Base-by-base conservation (phyloP, 2,113 vertebrate species). In the Lasiurus borealis region DNA sequence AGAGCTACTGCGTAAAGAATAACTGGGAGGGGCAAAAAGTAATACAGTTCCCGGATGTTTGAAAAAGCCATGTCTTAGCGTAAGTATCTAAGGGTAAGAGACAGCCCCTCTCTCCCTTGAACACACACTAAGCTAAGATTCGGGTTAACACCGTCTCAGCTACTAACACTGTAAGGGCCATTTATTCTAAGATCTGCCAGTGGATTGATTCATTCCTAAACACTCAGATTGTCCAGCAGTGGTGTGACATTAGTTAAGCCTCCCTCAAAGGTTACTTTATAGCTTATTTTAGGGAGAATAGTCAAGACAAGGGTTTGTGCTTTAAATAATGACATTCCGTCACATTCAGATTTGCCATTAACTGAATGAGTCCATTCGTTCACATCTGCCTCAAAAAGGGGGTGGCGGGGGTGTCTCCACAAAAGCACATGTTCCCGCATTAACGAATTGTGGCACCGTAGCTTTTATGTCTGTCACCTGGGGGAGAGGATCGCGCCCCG, bases 371-470 rank as follows among this genome's bases (percentile, higher is more conserved):
- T 96, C 95, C 82, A 94, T 94, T 88, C 90, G 88, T 85, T 97
- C 96, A 96, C 93, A 97, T 97, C 94, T 97, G 97, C 73, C 97
- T 94, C 44, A 71, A 85, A 36, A 31, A 36, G 62, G 11, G 31
- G 25, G 18, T 11, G 34, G 29, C 5, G 46, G 46, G 46, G 46
- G 18, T 5, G 19, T 4, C 62, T 85, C 90, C 57, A 31, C 40
- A 86, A 96, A 91, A 95, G 89, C 86, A 94, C 0, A 23, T 69
- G 85, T 90, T 96, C 95, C 90, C 84, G 71, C 81, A 88, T 85
- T 97, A 97, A 97, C 83, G 90, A 97, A 96, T 97, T 97, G 84
- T 97, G 98, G 95, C 96, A 85, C 89, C 95, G 15, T 96, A 93
- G 97, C 88, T 84, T 96, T 97, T 96, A 96, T 66, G 95, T 96